Base-by-base conservation (phyloP, 2,888 invertebrate genomes). In the Nomada ruficornis region DNA sequence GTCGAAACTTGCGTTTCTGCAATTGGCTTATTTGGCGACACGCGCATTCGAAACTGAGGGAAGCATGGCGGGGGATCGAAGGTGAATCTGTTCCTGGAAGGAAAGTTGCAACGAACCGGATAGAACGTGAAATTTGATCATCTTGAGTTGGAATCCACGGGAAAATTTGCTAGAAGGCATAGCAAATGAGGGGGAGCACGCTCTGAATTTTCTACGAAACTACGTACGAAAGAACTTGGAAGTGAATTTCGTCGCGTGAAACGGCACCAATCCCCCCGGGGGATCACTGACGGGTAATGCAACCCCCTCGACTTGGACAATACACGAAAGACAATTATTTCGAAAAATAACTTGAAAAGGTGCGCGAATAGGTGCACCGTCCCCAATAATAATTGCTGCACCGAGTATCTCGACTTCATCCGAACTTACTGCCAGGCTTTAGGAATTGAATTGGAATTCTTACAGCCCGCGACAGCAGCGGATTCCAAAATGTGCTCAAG, bases 391-490 rank as follows among this genome's bases (percentile, higher is more conserved):
- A 54, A 20, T 5, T 9, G 54, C 18, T 9, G 5, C 20, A 54
- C 73, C 11, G 20, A 29, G 18, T 13, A 18, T n/a, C 50, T 20
- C 42, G 26, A 44, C 44, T 36, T 20, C n/a, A 20, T 2, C 60
- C 10, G 23, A 50, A 47, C 29, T n/a, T 50, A 42, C 52, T 59
- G 67, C 29, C 50, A n/a, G 26, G 55, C 26, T 54, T 15, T 10
- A 18, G 29, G 4, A 67, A 68, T 50, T 72, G 72, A 68, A 77
- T 77, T 68, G 80, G 71, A 68, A 77, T 80, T 71, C 80, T 68
- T 71, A 72, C 57, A 11, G 26, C 2, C 13, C 50, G 52, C 54
- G 62, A 63, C 54, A 18, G 7, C 62, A 68, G 5, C 29, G 29
- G 7, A 29, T 29, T 29, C 29, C 9, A 1, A 36, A 36, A 36